These are phyloP conservation scores for Thalassaphorura encarpata DNA, from an alignment of 1,140 invertebrate genomes.

Conservation along the genomic window DNA sequence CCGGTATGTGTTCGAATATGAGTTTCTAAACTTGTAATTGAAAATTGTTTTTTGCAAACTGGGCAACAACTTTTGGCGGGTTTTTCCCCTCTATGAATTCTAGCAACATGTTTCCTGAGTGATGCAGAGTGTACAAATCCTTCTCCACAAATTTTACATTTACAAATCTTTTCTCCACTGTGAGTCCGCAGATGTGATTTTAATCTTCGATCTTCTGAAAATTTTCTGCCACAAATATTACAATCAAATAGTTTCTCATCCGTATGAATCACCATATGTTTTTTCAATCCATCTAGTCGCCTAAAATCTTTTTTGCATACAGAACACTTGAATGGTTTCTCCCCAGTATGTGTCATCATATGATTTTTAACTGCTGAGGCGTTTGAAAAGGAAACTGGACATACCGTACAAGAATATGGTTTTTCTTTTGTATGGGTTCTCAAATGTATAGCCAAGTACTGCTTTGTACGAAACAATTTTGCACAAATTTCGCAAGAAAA, in stretches of 20 bases:
- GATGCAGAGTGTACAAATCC: too few species aligned
- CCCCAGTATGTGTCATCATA: not conserved
- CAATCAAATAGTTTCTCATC: not conserved
- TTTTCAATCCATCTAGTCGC: not conserved
- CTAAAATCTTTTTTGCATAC: not conserved
- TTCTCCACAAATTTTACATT: not conserved
- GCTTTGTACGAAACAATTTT: not conserved
- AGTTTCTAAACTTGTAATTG: too few species aligned
- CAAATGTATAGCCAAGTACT: not conserved
- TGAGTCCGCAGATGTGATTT: not conserved
- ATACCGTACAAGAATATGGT: not conserved
- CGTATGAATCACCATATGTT: not conserved
- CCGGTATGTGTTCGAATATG: too few species aligned
- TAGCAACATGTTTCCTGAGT: too few species aligned
- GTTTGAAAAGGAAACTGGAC: not conserved
- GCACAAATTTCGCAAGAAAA: not conserved
- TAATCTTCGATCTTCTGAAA: not conserved
- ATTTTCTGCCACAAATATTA: not conserved
- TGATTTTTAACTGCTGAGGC: not conserved
- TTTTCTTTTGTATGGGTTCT: not conserved
- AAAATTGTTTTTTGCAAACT: too few species aligned
- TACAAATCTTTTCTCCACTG: not conserved
- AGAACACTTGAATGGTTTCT: constrained; percentile 1
- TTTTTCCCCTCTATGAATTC: too few species aligned
- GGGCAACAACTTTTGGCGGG: too few species aligned